These are phyloP conservation scores for Nesogale talazaci DNA, from an alignment of 2,113 vertebrate genomes.

Conservation along the genomic window DNA sequence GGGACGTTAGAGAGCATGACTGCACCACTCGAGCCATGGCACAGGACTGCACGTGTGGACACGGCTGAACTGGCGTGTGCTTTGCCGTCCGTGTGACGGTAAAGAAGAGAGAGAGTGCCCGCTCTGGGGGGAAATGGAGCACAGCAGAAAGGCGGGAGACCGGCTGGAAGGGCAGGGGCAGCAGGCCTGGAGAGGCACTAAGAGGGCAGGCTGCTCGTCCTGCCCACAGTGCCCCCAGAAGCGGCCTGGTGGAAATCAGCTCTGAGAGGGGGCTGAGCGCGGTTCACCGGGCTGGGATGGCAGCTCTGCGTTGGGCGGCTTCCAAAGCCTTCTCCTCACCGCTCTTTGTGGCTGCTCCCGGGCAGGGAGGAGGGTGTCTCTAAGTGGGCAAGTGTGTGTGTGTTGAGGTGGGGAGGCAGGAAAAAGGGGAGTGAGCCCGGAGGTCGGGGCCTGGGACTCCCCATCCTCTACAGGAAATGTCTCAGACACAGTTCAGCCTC, in stretches of 20 bases:
- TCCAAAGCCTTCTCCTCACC: background rate
- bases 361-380: no score
- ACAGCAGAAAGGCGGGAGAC: background rate
- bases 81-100: background rate
- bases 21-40: background rate
- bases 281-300: background rate
- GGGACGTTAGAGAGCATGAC: background rate
- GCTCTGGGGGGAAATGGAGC: background rate
- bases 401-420: background rate
- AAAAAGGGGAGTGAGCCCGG: background rate
- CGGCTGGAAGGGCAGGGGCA: accelerated
- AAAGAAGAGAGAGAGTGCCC: no score
- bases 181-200: background rate
- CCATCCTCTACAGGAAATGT: slow-evolving; percentile 60
- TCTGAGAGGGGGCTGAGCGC: background rate
- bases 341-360: background rate
- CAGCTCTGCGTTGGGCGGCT: background rate
- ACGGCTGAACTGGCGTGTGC: background rate
- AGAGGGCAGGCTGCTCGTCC: background rate
- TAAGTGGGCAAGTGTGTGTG: no score
- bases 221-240: accelerated
- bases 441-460: slow-evolving; percentile 44
- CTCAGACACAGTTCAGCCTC: slow-evolving; percentile 75
- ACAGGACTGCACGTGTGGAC: background rate
- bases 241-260: background rate